These are phyloP conservation scores for Myzus persicae DNA, from an alignment of 1,140 invertebrate genomes.

Conservation along the genomic window DNA sequence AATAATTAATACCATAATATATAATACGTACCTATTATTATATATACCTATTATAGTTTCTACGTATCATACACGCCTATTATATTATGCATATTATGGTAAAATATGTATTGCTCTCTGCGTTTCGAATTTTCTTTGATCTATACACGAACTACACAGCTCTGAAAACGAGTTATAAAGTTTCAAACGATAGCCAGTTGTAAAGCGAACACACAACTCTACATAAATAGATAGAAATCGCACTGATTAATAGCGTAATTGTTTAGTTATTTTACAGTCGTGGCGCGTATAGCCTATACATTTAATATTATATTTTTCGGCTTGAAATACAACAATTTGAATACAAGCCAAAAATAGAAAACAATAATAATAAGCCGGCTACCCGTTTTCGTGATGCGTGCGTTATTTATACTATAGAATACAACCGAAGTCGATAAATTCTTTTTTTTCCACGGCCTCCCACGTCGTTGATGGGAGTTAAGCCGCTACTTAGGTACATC, in stretches of 20 bases:
- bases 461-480: background rate
- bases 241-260: background rate
- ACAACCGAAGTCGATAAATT: background rate
- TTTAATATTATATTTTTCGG: background rate
- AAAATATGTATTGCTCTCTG: background rate
- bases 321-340: background rate
- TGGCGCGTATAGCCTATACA: background rate
- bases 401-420: background rate
- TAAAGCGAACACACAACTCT: background rate
- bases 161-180: background rate
- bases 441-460: background rate
- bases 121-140: background rate
- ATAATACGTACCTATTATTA: background rate
- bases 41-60: too few species aligned
- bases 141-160: background rate
- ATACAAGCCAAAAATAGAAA: conserved; percentile 32
- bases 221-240: background rate
- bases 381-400: background rate
- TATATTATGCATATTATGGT: too few species aligned
- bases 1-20: background rate
- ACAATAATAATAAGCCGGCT: background rate
- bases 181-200: background rate
- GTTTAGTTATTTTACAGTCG: background rate
- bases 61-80: too few species aligned
- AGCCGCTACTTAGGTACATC: background rate